Conservation (phyloP, 2,888 invertebrate species). For the Eupithecia vulgata region DNA sequence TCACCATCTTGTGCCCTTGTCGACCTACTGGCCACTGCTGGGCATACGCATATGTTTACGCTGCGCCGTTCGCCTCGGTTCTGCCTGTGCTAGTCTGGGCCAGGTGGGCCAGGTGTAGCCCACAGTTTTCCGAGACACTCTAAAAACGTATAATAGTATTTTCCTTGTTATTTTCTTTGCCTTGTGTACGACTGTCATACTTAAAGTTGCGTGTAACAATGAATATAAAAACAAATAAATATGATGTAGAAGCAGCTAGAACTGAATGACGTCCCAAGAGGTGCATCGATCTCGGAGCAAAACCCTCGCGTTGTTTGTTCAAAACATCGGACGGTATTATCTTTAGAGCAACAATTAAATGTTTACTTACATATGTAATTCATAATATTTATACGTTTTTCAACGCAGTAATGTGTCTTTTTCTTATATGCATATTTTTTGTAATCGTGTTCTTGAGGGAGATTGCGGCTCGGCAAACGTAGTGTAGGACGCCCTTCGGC, state of each 20-base stretch:
- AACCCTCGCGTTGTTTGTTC: constrained; percentile 7
- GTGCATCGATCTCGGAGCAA: constrained; percentile 5
- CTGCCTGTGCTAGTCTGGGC: too few species aligned
- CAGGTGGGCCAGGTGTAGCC: too few species aligned
- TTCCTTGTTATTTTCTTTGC: not conserved
- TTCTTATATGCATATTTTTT: not conserved
- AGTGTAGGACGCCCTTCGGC: too few species aligned
- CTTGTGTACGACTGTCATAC: not conserved
- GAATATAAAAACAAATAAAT: not conserved
- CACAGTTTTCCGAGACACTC: not conserved
- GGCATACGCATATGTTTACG: too few species aligned
- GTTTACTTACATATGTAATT: not conserved
- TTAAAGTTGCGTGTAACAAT: not conserved
- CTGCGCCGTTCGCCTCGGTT: too few species aligned
- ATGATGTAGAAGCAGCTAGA: not conserved
- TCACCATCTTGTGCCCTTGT: too few species aligned
- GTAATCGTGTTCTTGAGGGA: not conserved
- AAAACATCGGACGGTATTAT: constrained; percentile 17
- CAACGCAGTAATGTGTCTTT: not conserved
- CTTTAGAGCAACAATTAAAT: constrained; percentile 3
- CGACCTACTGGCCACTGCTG: too few species aligned
- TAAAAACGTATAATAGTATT: not conserved
- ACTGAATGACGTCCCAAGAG: not conserved
- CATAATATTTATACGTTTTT: not conserved
- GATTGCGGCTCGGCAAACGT: not conserved